Evolutionary conservation across 2,113 vertebrate genomes (phyloP).

Genomic region (Bos indicus): DNA sequence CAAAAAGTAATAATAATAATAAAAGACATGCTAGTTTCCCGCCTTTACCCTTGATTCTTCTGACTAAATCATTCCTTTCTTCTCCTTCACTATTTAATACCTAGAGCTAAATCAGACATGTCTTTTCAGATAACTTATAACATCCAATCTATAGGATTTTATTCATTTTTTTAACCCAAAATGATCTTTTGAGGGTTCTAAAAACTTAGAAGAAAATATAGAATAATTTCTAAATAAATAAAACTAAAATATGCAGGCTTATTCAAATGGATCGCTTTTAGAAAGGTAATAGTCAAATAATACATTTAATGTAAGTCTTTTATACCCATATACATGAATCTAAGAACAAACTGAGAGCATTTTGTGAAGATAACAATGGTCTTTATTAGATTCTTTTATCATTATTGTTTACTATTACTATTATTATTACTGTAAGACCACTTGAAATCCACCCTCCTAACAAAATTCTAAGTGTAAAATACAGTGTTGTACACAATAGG

Average conservation of each 20-base stretch:
- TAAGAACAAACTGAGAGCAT: background rate
- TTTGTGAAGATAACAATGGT: background rate
- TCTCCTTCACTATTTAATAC: background rate
- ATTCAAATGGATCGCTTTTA: background rate
- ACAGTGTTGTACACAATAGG: background rate
- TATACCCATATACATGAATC: background rate
- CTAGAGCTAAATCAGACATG: background rate
- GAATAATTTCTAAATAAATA: background rate
- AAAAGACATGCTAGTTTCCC: background rate
- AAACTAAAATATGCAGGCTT: background rate
- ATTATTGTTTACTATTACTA: background rate
- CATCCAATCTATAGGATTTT: background rate
- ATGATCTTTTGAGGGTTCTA: background rate
- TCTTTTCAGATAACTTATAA: background rate
- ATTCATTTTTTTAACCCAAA: background rate
- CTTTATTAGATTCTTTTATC: background rate
- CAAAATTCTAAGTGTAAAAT: background rate
- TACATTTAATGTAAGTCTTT: background rate
- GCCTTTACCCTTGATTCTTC: background rate
- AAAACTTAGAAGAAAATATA: background rate
- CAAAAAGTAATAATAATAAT: background rate
- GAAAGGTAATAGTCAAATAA: background rate
- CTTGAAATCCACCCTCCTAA: background rate
- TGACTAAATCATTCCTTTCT: background rate
- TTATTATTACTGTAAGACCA: background rate